Conservation (phyloP, 2,113 vertebrate genomes). For the Lipophrys pholis region DNA sequence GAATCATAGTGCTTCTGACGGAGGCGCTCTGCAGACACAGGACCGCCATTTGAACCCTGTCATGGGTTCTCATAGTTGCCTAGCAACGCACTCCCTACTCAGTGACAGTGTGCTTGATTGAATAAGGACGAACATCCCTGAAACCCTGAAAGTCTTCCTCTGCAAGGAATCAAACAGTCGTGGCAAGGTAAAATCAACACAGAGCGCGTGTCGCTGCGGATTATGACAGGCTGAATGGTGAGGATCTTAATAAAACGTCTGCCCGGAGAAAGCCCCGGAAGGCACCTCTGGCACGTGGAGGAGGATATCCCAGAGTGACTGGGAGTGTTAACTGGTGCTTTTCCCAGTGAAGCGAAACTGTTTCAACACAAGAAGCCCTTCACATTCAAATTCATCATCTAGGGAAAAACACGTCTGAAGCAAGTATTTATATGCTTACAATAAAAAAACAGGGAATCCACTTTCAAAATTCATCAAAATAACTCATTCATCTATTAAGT, state of each 20-base stretch:
- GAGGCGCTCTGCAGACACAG: conserved; percentile 51
- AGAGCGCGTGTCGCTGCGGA: conserved; percentile 30
- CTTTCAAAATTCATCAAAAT: conserved; percentile 8
- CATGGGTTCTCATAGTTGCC: conserved; percentile 80
- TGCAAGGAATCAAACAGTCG: conserved; percentile 75
- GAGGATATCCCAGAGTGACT: not conserved
- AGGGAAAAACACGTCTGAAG: not conserved
- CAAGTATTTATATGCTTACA: not conserved
- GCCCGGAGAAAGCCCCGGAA: conserved; percentile 11
- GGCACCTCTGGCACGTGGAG: conserved; percentile 20
- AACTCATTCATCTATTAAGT: not conserved
- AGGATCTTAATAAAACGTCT: conserved; percentile 55
- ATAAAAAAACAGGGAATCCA: not conserved
- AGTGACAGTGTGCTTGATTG: conserved; percentile 77
- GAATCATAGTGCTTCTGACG: not conserved
- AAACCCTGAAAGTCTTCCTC: conserved; percentile 73
- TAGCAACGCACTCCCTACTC: conserved; percentile 80
- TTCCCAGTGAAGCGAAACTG: not conserved
- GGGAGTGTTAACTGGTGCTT: conserved; percentile 1
- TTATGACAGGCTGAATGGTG: conserved; percentile 31
- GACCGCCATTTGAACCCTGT: conserved; percentile 75
- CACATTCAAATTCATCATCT: not conserved
- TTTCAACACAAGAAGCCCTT: conserved; percentile 5
- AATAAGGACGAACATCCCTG: conserved; percentile 73
- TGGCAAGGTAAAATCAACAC: conserved; percentile 62